phyloP scores from a whole-genome alignment of 2,113 vertebrate genomes.

The Cryptotis parvus region DNA sequence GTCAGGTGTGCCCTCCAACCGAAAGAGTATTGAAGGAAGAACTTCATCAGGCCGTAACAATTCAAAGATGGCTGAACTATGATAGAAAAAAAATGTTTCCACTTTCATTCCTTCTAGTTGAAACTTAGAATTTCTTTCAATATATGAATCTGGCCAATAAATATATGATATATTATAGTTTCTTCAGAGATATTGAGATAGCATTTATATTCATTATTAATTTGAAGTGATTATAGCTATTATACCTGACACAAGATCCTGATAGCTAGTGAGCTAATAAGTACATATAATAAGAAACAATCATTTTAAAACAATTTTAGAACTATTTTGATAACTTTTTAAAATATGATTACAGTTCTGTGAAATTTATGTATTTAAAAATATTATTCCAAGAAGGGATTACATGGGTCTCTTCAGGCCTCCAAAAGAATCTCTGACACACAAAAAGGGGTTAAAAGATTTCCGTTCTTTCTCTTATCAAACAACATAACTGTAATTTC shows the following conservation, averaged over 20 bases:
- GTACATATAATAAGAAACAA: no score
- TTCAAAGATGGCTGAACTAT: not conserved
- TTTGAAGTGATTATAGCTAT: conserved; percentile 4
- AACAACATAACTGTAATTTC: not conserved
- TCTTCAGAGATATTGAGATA: not conserved
- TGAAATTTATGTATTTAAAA: not conserved
- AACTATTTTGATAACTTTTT: not conserved
- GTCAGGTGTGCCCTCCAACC: no score
- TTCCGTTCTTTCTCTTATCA: not conserved
- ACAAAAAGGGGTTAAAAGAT: not conserved
- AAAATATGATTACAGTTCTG: not conserved
- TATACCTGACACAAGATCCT: not conserved
- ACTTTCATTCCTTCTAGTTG: not conserved
- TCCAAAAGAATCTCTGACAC: not conserved
- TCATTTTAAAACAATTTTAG: not conserved
- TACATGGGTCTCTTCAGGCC: not conserved
- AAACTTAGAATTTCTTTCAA: not conserved
- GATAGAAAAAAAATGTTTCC: not conserved
- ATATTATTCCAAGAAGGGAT: not conserved
- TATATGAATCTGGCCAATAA: not conserved
- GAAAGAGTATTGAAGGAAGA: not conserved
- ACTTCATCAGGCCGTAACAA: not conserved
- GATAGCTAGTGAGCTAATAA: not conserved
- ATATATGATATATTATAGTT: no score
- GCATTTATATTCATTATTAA: not conserved